Base-by-base conservation (phyloP, 2,888 invertebrate genomes). In the Mystacides longicornis region DNA sequence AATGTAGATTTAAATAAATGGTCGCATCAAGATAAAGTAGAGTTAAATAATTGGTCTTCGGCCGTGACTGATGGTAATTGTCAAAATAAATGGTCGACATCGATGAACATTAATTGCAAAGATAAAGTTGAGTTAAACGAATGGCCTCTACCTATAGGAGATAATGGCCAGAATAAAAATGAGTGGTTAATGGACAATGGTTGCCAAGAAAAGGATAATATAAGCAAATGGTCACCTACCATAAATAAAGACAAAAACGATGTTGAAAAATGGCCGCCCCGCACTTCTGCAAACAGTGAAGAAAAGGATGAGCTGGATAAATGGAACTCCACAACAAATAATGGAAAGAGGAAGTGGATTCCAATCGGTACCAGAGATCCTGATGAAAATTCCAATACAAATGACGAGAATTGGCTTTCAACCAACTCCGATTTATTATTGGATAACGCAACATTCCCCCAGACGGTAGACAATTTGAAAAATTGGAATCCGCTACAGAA, bases 311-410 rank as follows among this genome's bases (percentile, higher is more conserved):
- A 53, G 9, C 19, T 58, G n/a, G 54, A 55, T 16, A 54, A 60
- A 37, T 60, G 60, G 60, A 37, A 3, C 3, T 37, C 37, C 3
- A 56, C 54, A 14, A 33, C 54, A 4, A 54, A 56, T 27, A 49
- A 46, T 14, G 51, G 54, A 5, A 60, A 60, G 51, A 49, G 54
- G 14, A 60, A 60, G 46, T 60, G 60, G 60, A 60, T 60, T 19
- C 60, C 60, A 3, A 58, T 60, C 7, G 60, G 60, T 3, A 56
- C 60, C 22, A 43, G 51, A 47, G 48, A 56, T 23, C 37, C 51
- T 18, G 51, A 56, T 21, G 58, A 58, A 33, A 43, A 54, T 20
- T 37, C 43, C 5, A 56, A 42, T 21, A 31, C 56, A 4, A 50
- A 51, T 16, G 50, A 57, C 7, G 54, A 58, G 23, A 56, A 49